phyloP scores from a whole-genome alignment of 2,113 vertebrate species.

The Amphiprion ocellaris region DNA sequence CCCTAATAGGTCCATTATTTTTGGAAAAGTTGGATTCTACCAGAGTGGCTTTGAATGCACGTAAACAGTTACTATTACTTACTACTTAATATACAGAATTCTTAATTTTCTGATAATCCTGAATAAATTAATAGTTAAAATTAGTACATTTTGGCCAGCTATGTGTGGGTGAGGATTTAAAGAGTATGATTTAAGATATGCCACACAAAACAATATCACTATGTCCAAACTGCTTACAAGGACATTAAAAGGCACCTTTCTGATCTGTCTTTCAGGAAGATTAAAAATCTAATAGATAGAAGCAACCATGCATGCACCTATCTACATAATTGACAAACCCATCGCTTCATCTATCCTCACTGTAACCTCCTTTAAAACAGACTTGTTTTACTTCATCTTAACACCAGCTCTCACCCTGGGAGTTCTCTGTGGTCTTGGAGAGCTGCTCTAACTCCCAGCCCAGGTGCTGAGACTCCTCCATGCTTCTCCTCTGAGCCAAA shows the following conservation, averaged over 20 bases:
- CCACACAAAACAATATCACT: too few relatives aligned
- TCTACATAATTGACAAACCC: neutral
- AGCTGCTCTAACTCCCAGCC: constrained; percentile 96
- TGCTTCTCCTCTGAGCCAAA: constrained; percentile 93
- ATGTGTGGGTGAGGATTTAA: too few relatives aligned
- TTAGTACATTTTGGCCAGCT: too few relatives aligned
- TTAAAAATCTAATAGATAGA: neutral
- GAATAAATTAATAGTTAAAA: too few relatives aligned
- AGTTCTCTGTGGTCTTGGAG: constrained; percentile 88
- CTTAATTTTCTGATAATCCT: too few relatives aligned
- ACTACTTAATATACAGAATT: too few relatives aligned
- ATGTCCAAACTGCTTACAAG: neutral
- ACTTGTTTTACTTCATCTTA: neutral
- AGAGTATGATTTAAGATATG: too few relatives aligned
- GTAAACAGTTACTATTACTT: too few relatives aligned
- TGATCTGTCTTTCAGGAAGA: neutral
- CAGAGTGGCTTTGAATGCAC: too few relatives aligned
- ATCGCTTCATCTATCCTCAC: neutral
- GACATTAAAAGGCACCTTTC: neutral
- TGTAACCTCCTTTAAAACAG: neutral
- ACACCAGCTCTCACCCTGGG: constrained; percentile 83
- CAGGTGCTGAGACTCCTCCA: constrained; percentile 93
- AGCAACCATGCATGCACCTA: neutral
- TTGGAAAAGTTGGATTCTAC: too few relatives aligned
- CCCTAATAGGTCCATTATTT: too few relatives aligned